phyloP scores from a whole-genome alignment of 2,888 invertebrate species.

The Argynnis bischoffii region DNA sequence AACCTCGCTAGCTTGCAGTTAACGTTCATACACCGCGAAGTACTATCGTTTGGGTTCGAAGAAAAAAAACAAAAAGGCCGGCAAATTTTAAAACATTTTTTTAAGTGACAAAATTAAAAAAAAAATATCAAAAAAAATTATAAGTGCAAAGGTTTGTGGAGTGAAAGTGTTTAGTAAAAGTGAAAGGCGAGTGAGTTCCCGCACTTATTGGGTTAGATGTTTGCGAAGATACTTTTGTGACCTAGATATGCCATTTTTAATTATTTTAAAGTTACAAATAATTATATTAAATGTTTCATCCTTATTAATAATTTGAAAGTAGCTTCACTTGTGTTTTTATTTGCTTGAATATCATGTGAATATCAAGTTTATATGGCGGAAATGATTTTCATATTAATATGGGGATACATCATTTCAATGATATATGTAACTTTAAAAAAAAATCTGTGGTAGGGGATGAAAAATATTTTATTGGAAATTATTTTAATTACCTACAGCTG shows the following conservation, averaged over 20 bases:
- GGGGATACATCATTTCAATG: no score
- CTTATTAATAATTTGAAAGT: no score
- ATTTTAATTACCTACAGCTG: no score
- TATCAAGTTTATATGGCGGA: no score
- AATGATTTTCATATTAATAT: no score
- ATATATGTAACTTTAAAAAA: no score
- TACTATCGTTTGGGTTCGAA: conserved; percentile 48
- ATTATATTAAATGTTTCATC: not conserved
- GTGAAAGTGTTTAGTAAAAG: conserved; percentile 77
- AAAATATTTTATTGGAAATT: no score
- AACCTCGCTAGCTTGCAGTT: conserved; percentile 59
- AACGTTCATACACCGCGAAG: conserved; percentile 48
- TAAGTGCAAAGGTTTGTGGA: conserved; percentile 44
- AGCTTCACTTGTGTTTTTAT: no score
- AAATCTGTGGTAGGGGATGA: no score
- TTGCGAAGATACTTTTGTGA: conserved; percentile 50
- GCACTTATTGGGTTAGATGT: conserved; percentile 54
- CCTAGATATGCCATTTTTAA: conserved; percentile 46
- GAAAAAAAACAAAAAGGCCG: conserved; percentile 44
- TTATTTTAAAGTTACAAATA: conserved; percentile 6
- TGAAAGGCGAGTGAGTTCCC: conserved; percentile 66
- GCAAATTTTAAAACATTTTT: conserved; percentile 24
- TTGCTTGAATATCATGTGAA: no score
- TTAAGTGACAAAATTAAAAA: not conserved
- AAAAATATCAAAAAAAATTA: not conserved